Percentiles rank a stretch among this genome's conserved stretches.
Conservation (phyloP, 2,113 vertebrate species). For the Aegotheles bennettii region DNA sequence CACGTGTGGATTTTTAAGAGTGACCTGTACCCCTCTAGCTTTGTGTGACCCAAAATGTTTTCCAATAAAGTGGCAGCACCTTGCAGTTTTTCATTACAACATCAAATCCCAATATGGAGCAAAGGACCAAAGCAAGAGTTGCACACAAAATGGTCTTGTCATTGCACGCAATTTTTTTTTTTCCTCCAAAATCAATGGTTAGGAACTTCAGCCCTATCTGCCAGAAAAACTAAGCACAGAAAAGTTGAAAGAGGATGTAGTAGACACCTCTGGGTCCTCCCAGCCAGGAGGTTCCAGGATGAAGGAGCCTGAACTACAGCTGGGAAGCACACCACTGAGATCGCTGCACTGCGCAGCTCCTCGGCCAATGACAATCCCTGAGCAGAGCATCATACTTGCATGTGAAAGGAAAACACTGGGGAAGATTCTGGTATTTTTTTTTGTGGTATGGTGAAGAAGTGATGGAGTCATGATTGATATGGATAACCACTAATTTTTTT, state of each 20-base stretch:
- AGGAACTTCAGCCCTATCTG: not conserved
- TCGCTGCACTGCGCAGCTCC: rapidly evolving
- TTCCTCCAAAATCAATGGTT: not conserved
- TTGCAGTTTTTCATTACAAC: not conserved
- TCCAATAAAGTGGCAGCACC: not conserved
- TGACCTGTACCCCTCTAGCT: not conserved
- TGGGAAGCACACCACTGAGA: not conserved
- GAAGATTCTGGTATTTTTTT: not conserved
- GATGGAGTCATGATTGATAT: not conserved
- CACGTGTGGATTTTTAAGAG: rapidly evolving
- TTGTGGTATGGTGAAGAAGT: not conserved
- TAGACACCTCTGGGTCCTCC: not conserved
- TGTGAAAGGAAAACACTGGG: not conserved
- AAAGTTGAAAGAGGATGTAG: not conserved
- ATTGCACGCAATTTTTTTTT: not conserved
- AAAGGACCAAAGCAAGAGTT: not conserved
- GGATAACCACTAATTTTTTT: not conserved
- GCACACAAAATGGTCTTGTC: not conserved
- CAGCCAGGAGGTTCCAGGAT: not conserved
- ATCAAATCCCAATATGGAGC: not conserved
- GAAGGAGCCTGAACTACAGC: not conserved
- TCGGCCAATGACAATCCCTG: rapidly evolving
- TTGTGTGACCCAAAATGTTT: not conserved
- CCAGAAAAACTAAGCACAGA: not conserved
- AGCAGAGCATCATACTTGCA: not conserved